Base-by-base conservation (phyloP, 2,888 invertebrate genomes). In the Lagria hirta region DNA sequence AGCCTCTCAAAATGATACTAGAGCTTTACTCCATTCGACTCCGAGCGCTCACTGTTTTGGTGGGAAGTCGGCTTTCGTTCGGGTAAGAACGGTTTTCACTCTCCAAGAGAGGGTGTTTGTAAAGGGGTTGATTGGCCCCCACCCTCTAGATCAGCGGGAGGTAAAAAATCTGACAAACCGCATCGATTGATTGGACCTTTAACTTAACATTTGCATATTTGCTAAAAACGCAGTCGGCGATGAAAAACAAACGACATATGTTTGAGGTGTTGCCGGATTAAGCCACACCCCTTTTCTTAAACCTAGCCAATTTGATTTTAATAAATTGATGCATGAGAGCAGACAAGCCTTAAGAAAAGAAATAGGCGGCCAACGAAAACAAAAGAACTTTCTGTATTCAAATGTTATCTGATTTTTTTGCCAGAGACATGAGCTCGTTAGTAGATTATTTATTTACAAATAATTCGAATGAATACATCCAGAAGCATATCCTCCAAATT, bases 11-110 rank as follows among this genome's bases (percentile, higher is more conserved):
- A 47, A 50, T 48, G 45, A 43, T 43, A 47, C 43, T 42, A 46
- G 50, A 46, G 54, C 48, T n/a, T n/a, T n/a, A n/a, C n/a, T 51
- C 34, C 22, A 18, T 28, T 49, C 38, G 26, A 42, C 36, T 27
- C 34, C 43, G 49, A 47, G 40, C n/a, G 32, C 47, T 21, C 50
- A 50, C 55, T 56, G 50, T 56, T 51, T 55, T 60, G 61, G 58
- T 60, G 55, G 52, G 59, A 57, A 48, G 52, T 58, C 61, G 62
- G 55, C 53, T 35, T 33, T 43, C 51, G 52, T 52, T 63, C 64
- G 66, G 62, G 48, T 49, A 44, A 44, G 48, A 49, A 56, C 65
- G 63, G 49, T 30, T 30, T 24, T 38, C 32, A 49, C 45, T 44
- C 40, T 48, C 46, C 44, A 43, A 51, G 41, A 54, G 59, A 58